Percentiles rank a stretch among this genome's conserved stretches.
Evolutionary conservation across 2,888 invertebrate genomes (phyloP).

Genomic region (Polymixis lichenea): DNA sequence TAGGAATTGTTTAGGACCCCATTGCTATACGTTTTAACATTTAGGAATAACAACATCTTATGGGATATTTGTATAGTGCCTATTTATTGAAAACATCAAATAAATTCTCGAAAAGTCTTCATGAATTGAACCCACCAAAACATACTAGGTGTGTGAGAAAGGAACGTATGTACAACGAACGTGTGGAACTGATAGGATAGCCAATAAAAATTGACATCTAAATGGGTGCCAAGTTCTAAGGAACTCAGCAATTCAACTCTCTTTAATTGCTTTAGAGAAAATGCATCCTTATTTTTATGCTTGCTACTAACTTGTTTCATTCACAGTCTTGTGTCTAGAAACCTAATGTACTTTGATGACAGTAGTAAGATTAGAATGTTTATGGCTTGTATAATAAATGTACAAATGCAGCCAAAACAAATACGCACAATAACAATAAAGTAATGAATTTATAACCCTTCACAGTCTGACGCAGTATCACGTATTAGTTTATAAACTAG

Average conservation of each 20-base stretch:
- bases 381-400: constrained; percentile 16
- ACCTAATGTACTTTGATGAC: not conserved
- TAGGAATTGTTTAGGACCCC: not conserved
- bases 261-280: constrained; percentile 28
- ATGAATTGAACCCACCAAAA: constrained; percentile 1
- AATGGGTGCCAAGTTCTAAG: constrained; percentile 24
- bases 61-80: not conserved
- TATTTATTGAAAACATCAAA: not conserved
- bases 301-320: not conserved
- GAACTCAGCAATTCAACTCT: not conserved
- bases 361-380: not conserved
- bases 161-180: constrained; percentile 4
- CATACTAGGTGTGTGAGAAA: not conserved
- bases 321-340: not conserved
- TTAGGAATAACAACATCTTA: not conserved
- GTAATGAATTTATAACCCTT: constrained; percentile 13
- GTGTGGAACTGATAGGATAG: not conserved
- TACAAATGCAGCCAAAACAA: constrained; percentile 21
- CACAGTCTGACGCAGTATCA: not conserved
- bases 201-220: constrained; percentile 23
- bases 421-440: constrained; percentile 1
- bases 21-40: too few species aligned
- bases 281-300: not conserved
- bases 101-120: not conserved
- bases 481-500: not conserved